Evolutionary conservation across 2,888 invertebrate genomes (phyloP).

Genomic region (Parnassius glacialis): DNA sequence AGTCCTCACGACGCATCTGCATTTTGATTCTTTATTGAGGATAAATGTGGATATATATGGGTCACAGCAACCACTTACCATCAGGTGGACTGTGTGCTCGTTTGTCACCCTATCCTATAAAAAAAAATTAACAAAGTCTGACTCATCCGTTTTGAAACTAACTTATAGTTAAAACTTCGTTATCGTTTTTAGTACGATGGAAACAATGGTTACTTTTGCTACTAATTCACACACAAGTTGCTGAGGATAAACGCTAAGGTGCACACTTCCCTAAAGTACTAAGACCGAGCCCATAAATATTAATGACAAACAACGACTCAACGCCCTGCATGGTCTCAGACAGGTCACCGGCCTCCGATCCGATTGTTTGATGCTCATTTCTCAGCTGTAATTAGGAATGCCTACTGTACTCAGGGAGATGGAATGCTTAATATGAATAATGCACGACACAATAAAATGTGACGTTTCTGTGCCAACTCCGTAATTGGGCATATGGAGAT

Average conservation of each 20-base stretch:
- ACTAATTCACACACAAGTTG: constrained; percentile 39
- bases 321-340: constrained; percentile 54
- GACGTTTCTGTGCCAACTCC: constrained; percentile 25
- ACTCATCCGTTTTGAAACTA: constrained; percentile 27
- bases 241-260: constrained; percentile 55
- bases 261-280: constrained; percentile 62
- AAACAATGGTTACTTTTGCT: constrained; percentile 28
- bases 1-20: too few species aligned
- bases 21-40: too few species aligned
- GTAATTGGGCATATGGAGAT: constrained; percentile 32
- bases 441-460: constrained; percentile 37
- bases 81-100: too few species aligned
- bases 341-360: constrained; percentile 71
- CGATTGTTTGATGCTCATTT: constrained; percentile 67
- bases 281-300: constrained; percentile 70
- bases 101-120: too few species aligned
- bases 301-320: constrained; percentile 73
- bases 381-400: constrained; percentile 66
- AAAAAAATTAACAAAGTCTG: constrained; percentile 23
- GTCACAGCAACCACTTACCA: too few species aligned
- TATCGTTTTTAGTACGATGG: constrained; percentile 7
- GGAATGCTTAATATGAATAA: constrained; percentile 52
- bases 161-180: neutral
- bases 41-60: too few species aligned
- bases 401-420: constrained; percentile 45